phyloP scores from a whole-genome alignment of 2,113 vertebrate species.

The Hepsetus odoe region DNA sequence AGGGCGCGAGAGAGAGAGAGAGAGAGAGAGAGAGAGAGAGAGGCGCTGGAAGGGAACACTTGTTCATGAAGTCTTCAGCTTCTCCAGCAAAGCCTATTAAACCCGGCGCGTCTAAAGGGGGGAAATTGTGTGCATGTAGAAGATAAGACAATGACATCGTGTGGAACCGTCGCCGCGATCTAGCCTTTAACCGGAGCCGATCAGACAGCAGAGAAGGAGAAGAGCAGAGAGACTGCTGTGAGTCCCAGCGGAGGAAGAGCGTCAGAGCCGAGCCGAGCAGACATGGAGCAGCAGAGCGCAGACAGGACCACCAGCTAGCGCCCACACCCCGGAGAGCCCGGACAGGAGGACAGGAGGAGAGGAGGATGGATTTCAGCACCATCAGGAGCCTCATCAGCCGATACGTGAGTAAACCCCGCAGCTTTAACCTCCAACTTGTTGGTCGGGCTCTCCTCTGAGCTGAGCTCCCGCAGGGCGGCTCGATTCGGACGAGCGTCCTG shows the following conservation, averaged over 20 bases:
- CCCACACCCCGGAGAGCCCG: neutral
- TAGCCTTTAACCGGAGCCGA: slow-evolving; percentile 32
- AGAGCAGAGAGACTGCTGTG: slow-evolving; percentile 36
- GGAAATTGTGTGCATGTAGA: too few species aligned
- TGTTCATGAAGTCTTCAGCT: neutral
- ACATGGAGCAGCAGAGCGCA: slow-evolving; percentile 68
- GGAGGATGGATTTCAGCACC: slow-evolving; percentile 84
- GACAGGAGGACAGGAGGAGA: slow-evolving; percentile 37
- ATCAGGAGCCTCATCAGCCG: slow-evolving; percentile 88
- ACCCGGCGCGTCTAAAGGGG: too few species aligned
- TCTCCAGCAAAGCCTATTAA: neutral
- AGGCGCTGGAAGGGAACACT: slow-evolving; percentile 9
- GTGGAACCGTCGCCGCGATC: slow-evolving; percentile 26
- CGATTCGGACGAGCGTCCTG: too few species aligned
- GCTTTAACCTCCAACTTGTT: slow-evolving; percentile 56
- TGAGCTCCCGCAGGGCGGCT: too few species aligned
- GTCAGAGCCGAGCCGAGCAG: slow-evolving; percentile 37
- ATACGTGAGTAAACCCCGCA: slow-evolving; percentile 83
- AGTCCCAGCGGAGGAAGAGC: slow-evolving; percentile 41
- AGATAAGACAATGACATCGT: slow-evolving; percentile 50
- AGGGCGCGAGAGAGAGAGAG: slow-evolving; percentile 38
- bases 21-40: slow-evolving; percentile 60
- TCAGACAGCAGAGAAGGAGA: slow-evolving; percentile 23
- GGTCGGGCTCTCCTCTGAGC: slow-evolving; percentile 31
- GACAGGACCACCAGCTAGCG: slow-evolving; percentile 68